phyloP scores from a whole-genome alignment of 1,140 invertebrate species.

The Diorhabda carinulata region DNA sequence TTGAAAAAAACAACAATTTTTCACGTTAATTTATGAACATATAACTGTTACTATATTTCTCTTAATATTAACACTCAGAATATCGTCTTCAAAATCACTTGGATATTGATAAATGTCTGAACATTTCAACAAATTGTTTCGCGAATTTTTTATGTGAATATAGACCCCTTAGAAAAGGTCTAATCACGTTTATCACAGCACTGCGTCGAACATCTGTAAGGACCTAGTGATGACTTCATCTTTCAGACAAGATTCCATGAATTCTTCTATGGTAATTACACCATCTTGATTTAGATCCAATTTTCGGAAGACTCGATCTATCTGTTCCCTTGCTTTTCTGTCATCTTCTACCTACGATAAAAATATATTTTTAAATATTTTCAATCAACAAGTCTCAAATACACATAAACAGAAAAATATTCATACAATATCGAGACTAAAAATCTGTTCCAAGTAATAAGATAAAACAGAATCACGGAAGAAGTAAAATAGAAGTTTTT shows the following conservation, averaged over 20 bases:
- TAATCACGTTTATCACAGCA: constrained; percentile 57
- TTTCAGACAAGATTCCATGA: constrained; percentile 92
- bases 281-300: constrained; percentile 91
- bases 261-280: constrained; percentile 94
- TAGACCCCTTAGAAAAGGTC: not conserved
- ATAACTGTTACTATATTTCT: not conserved
- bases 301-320: constrained; percentile 83
- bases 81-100: not conserved
- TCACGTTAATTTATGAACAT: too few relatives aligned
- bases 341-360: constrained; percentile 63
- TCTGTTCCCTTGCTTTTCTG: constrained; percentile 69
- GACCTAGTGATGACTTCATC: constrained; percentile 79
- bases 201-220: constrained; percentile 77
- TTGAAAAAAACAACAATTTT: too few relatives aligned
- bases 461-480: too few relatives aligned
- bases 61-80: not conserved
- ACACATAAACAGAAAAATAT: too few relatives aligned
- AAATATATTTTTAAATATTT: constrained; percentile 5
- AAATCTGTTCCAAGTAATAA: too few relatives aligned
- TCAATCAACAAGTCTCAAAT: not conserved
- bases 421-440: too few relatives aligned
- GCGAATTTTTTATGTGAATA: not conserved
- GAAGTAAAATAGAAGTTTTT: too few relatives aligned
- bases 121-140: not conserved
- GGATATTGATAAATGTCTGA: not conserved